phyloP scores from a whole-genome alignment of 2,888 invertebrate species.

The Chirona hameri region DNA sequence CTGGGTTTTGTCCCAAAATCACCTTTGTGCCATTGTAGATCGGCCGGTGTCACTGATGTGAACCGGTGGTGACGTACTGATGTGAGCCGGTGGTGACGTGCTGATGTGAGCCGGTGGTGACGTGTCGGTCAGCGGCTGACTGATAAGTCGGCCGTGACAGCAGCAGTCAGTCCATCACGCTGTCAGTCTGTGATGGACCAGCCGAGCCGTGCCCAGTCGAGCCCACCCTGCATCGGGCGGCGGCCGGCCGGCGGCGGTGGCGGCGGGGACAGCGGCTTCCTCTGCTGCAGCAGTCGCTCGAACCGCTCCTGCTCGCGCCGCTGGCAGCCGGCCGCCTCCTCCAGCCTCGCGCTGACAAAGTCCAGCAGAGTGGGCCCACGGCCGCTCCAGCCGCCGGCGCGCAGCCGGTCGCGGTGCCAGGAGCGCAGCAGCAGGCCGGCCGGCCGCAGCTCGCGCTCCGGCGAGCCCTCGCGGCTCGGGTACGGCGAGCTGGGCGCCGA shows the following conservation, averaged over 20 bases:
- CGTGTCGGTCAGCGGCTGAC: too few relatives aligned
- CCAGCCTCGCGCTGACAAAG: not conserved
- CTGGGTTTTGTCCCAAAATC: too few relatives aligned
- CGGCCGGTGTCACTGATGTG: too few relatives aligned
- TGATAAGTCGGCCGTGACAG: not conserved
- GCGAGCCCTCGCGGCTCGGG: not conserved
- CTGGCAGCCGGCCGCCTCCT: not conserved
- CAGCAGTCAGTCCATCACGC: not conserved
- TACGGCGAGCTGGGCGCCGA: slow-evolving; percentile 22
- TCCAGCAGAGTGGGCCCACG: not conserved
- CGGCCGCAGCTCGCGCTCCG: not conserved
- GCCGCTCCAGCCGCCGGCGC: not conserved
- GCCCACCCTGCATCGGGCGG: not conserved
- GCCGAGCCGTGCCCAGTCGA: not conserved
- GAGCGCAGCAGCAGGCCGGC: not conserved
- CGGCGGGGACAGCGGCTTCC: not conserved
- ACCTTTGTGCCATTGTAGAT: too few relatives aligned
- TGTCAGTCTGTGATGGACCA: not conserved
- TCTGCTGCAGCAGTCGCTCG: not conserved
- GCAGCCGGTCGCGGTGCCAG: slow-evolving; percentile 7
- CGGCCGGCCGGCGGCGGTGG: not conserved
- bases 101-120: too few relatives aligned
- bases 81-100: too few relatives aligned
- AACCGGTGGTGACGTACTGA: too few relatives aligned
- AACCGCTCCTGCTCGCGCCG: not conserved